Evolutionary conservation across 2,113 vertebrate genomes (phyloP), one percentile per base, ranked within the genome.

Genomic region (Nesoenas mayeri): DNA sequence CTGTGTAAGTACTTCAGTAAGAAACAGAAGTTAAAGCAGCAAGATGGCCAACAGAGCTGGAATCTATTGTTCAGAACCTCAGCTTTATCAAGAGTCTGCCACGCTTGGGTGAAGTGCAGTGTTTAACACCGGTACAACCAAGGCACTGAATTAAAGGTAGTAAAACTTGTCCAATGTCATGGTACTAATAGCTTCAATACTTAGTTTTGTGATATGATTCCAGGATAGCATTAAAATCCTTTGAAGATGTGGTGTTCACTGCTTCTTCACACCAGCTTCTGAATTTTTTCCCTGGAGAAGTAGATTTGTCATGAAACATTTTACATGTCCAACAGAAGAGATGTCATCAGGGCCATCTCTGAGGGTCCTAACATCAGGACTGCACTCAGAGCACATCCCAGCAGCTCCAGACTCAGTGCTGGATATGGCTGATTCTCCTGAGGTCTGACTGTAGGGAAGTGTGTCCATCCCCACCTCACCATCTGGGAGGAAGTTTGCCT

Each of bases 401-500:
- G 74, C 53, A 91, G 32, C 50, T 81, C 64, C 88, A 81, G 40
- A 28, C 32, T 54, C 64, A 32, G 7, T 12, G 26, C 25, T 15
- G 15, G 32, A 5, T 2, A 4, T 3, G 8, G 51, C 26, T 6
- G 2, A 5, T 7, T 22, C 4, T 57, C 29, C 40, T 29, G 28
- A 42, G 44, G 26, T 12, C 44, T 77, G 38, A 50, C 13, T 58
- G 11, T 22, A 9, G 19, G 36, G 38, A 77, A 0, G 0, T 2
- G 7, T 13, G 32, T 60, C 56, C 36, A 15, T 20, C 50, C 53
- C 29, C 47, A 53, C 0, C 54, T 36, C 17, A 15, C 4, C 51
- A 24, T 3, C 54, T 25, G 34, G 22, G 60, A 54, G 25, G 12
- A 20, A 81, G 31, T 22, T 60, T 18, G 34, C 57, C 58, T 47